Conservation (phyloP, 1,140 invertebrate species). For the Apolygus lucorum region DNA sequence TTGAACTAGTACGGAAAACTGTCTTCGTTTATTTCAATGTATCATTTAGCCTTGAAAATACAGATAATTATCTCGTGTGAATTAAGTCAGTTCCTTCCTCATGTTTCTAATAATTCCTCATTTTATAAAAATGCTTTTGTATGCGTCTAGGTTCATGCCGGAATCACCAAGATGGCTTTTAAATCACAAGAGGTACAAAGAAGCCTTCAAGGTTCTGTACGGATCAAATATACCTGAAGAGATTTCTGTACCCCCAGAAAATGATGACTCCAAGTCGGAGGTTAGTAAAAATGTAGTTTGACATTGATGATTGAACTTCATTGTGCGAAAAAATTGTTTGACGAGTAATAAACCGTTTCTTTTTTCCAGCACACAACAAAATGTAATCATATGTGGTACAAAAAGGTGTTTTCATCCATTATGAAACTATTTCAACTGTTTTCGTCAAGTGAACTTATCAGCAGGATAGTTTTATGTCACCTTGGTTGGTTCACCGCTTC, state of each 20-base stretch:
- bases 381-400: conserved; percentile 23
- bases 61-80: too few relatives aligned
- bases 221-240: neutral
- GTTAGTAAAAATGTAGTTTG: neutral
- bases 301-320: too few relatives aligned
- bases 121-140: too few relatives aligned
- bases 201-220: conserved; percentile 36
- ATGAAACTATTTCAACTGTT: conserved; percentile 29
- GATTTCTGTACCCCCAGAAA: neutral
- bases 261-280: neutral
- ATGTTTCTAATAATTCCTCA: too few relatives aligned
- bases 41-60: too few relatives aligned
- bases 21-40: too few relatives aligned
- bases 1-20: too few relatives aligned
- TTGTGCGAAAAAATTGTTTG: too few relatives aligned
- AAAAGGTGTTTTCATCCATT: conserved; percentile 19
- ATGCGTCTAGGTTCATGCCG: conserved; percentile 43
- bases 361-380: neutral
- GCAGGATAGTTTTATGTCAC: conserved; percentile 36
- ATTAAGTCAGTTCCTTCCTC: too few relatives aligned
- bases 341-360: neutral
- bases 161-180: conserved; percentile 45
- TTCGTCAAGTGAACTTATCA: conserved; percentile 34
- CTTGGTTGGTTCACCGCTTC: conserved; percentile 43
- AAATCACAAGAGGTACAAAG: conserved; percentile 36